Percentiles rank a stretch among this genome's conserved stretches.
Evolutionary conservation across 2,888 invertebrate genomes (phyloP).

Genomic region (Uloborus plumipes): DNA sequence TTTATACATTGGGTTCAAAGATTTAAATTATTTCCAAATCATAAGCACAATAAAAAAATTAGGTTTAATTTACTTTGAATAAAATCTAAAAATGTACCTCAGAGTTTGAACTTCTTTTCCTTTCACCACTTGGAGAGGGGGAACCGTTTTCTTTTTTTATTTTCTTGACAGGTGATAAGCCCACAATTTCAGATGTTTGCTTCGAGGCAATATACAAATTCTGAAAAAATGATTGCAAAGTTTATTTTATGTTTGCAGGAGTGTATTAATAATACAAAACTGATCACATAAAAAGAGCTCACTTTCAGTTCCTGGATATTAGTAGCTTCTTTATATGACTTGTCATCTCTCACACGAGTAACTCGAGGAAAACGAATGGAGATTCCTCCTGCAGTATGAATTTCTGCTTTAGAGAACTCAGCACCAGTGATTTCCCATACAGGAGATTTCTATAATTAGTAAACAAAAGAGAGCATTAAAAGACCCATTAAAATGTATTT

Average conservation of each 20-base stretch:
- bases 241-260: not conserved
- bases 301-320: constrained; percentile 81
- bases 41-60: too few species aligned
- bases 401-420: constrained; percentile 75
- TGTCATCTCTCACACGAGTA: constrained; percentile 81
- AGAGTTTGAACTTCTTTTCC: too few species aligned
- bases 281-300: not conserved
- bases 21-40: too few species aligned
- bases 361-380: constrained; percentile 94
- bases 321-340: constrained; percentile 87
- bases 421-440: constrained; percentile 95
- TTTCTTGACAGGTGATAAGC: constrained; percentile 55
- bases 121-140: too few species aligned
- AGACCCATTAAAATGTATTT: not conserved
- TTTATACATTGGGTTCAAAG: too few species aligned
- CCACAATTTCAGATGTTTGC: constrained; percentile 70
- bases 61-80: too few species aligned
- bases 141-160: constrained; percentile 1
- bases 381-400: constrained; percentile 93
- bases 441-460: constrained; percentile 77
- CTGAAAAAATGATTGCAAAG: constrained; percentile 10
- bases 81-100: too few species aligned
- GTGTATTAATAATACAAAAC: not conserved
- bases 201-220: constrained; percentile 79
- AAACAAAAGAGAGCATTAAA: not conserved